A percentile compares a stretch with the other conserved stretches of the same genome.
phyloP scores from a whole-genome alignment of 2,888 invertebrate genomes.

The Chaetoderma sp. region DNA sequence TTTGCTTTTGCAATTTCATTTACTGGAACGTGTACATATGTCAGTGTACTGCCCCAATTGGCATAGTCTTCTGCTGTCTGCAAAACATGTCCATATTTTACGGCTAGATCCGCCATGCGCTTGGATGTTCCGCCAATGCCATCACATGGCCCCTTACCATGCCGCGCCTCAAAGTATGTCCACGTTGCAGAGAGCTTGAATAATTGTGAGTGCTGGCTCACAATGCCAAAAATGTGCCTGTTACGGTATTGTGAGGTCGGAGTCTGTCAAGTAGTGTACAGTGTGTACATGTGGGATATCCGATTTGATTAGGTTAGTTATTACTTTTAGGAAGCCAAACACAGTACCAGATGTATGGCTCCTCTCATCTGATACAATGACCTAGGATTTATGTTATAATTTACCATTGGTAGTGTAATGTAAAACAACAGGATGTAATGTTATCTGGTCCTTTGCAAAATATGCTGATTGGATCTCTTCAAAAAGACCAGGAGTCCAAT shows the following conservation, averaged over 20 bases:
- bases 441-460: too few species aligned
- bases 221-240: too few species aligned
- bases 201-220: background rate
- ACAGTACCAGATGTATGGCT: too few species aligned
- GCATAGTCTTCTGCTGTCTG: too few species aligned
- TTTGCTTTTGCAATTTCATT: too few species aligned
- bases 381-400: slow-evolving; percentile 16
- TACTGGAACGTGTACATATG: too few species aligned
- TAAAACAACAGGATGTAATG: too few species aligned
- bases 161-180: slow-evolving; percentile 22
- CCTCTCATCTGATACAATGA: slow-evolving; percentile 18
- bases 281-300: background rate
- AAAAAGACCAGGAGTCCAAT: slow-evolving; percentile 15
- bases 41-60: too few species aligned
- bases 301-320: too few species aligned
- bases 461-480: slow-evolving; percentile 34
- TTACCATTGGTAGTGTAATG: slow-evolving; percentile 17
- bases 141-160: slow-evolving; percentile 31
- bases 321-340: slow-evolving; percentile 13
- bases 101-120: slow-evolving; percentile 13
- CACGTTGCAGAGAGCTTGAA: slow-evolving; percentile 15
- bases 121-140: slow-evolving; percentile 20
- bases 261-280: slow-evolving; percentile 17
- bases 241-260: slow-evolving; percentile 8
- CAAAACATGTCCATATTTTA: slow-evolving; percentile 7